Base-by-base conservation (phyloP, 2,797 vertebrate genomes). In the Lepilemur ruficaudatus region DNA sequence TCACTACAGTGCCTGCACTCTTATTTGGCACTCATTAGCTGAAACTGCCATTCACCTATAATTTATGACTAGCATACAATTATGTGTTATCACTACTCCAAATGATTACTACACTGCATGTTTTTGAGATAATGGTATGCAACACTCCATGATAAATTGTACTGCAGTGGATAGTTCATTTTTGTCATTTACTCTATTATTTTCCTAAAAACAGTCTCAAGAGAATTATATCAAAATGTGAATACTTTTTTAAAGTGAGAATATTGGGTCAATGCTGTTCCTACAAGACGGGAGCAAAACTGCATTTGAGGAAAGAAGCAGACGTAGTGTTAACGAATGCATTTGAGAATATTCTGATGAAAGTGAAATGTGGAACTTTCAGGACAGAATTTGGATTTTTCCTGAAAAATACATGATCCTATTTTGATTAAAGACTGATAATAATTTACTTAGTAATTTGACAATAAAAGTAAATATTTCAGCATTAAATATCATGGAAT, bases 11-110 rank as follows among this genome's bases (percentile, higher is more conserved):
- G 98, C 98, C 98, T 97, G 97, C 97, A 97, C 98, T 97, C 98
- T 97, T 98, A 96, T 98, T 98, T 98, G 97, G 95, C 97, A 97
- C 98, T 98, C 98, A 98, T 98, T 98, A 98, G 97, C 82, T 98
- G 97, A 97, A 98, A 97, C 98, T 99, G 98, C 98, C 98, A 98
- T 98, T 98, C 98, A 99, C 98, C 98, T 98, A 65, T 98, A 98
- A 99, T 98, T 99, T 98, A 97, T 94, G 98, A 98, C 98, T 98
- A 98, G 97, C 98, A 97, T 97, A 98, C 98, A 99, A 99, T 99
- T 99, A 99, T 98, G 98, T 98, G 97, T 98, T 99, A 98, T 98
- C 98, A 96, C 98, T 98, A 96, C 98, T 99, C 98, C 98, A 98
- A 98, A 98, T 98, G 98, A 99, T 99, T 98, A 98, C 98, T 98